Evolutionary conservation across 2,888 invertebrate genomes (phyloP), one percentile per base, ranked within the genome.

Genomic region (Drosophila siamana): DNA sequence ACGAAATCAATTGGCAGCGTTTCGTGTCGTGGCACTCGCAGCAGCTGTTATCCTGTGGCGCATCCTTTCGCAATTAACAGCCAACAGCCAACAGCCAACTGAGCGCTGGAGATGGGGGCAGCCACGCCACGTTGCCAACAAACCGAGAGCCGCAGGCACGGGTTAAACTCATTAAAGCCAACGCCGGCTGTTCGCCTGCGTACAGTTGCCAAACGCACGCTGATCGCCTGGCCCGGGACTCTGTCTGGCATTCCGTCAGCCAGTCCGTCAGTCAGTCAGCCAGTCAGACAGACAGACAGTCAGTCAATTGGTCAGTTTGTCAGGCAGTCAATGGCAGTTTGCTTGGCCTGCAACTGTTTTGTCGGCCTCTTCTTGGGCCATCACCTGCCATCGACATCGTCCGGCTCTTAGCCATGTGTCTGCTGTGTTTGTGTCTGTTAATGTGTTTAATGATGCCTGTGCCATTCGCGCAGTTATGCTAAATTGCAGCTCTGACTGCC

Each of bases 381-480:
- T 84, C 83, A 84, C 83, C 83, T 84, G 82, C 82, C 86, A 72
- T 78, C 79, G 71, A 61, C 62, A 62, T 54, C 51, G 59, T 59
- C 73, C 51, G 48, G 44, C 64, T 71, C 71, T 77, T 61, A 41
- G 62, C 62, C 63, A 55, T 48, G 55, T 65, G 52, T 50, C 33
- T 64, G 44, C 46, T 28, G 36, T 36, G 22, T 63, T 40, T 74
- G 57, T 65, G 86, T 68, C 74, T 85, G 85, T 85, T 87, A 84
- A 84, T 87, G 83, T 85, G 86, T 85, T 85, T 84, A 87, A 84
- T 84, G 86, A 84, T 84, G 75, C 88, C 88, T 75, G 79, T 69
- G 73, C 87, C 81, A 78, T 71, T 70, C 74, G 76, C 81, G 80
- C 75, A 83, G 80, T 83, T 86, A 83, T 84, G 86, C 83, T 85